Percentiles rank a stretch among this genome's conserved stretches.
These are phyloP conservation scores for Nylanderia fulva DNA, from an alignment of 1,140 invertebrate genomes.

Conservation along the genomic window DNA sequence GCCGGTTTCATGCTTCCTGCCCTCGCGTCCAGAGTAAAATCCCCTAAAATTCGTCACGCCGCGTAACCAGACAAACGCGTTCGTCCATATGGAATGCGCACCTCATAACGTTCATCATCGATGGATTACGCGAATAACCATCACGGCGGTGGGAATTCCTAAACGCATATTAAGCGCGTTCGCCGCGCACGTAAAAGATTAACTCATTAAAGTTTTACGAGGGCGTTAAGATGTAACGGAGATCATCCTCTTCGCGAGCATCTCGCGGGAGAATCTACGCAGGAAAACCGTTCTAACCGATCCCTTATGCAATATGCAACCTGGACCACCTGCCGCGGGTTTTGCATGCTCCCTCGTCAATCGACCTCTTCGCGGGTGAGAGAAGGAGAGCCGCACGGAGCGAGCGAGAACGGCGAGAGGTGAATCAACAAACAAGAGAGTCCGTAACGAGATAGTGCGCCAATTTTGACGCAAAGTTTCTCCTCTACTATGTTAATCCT, in stretches of 20 bases:
- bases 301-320: constrained; percentile 64
- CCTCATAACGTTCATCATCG: constrained; percentile 34
- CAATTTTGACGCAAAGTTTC: constrained; percentile 70
- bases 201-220: constrained; percentile 67
- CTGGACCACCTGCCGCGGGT: constrained; percentile 35
- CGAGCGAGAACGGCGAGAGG: constrained; percentile 16
- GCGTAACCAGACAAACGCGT: not conserved
- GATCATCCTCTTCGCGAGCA: constrained; percentile 58
- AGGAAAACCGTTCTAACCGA: constrained; percentile 28
- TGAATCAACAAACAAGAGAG: constrained; percentile 72
- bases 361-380: constrained; percentile 55
- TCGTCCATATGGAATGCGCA: not conserved
- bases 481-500: constrained; percentile 64
- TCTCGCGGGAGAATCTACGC: constrained; percentile 31
- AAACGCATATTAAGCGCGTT: constrained; percentile 35
- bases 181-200: constrained; percentile 53
- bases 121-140: constrained; percentile 27
- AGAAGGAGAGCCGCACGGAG: constrained; percentile 5
- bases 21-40: constrained; percentile 67
- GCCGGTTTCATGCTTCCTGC: constrained; percentile 62
- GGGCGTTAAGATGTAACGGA: constrained; percentile 35
- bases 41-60: constrained; percentile 60
- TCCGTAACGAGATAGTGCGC: constrained; percentile 68
- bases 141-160: not conserved
- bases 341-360: constrained; percentile 41